These are phyloP conservation scores for Osmerus mordax DNA, from an alignment of 2,113 vertebrate species.

Conservation along the genomic window DNA sequence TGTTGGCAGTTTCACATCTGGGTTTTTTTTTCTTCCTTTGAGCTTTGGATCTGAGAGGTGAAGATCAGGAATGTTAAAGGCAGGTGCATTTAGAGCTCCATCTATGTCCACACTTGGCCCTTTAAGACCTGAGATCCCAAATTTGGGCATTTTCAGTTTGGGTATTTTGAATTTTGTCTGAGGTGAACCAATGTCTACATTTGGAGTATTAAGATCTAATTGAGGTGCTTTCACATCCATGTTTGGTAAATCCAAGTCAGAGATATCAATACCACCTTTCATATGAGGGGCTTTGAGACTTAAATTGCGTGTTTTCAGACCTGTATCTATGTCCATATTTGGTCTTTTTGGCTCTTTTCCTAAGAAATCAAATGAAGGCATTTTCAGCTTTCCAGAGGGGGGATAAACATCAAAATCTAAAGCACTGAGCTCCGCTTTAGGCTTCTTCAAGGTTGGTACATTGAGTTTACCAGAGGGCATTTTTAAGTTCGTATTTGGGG, in stretches of 20 bases:
- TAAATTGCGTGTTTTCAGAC: constrained; percentile 35
- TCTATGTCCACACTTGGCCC: constrained; percentile 17
- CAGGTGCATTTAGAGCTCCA: constrained; percentile 29
- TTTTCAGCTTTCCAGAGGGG: constrained; percentile 24
- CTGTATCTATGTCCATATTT: constrained; percentile 26
- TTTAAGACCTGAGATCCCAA: constrained; percentile 15
- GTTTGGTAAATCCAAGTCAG: constrained; percentile 46
- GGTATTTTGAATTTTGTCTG: constrained; percentile 25
- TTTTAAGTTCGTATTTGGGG: constrained; percentile 21
- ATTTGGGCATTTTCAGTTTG: constrained; percentile 33
- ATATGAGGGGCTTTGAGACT: constrained; percentile 52
- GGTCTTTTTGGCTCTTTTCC: constrained; percentile 43
- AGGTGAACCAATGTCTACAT: constrained; percentile 13
- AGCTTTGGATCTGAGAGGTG: constrained; percentile 40
- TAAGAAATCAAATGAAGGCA: constrained; percentile 49
- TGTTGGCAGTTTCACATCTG: constrained; percentile 42
- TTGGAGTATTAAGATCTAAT: constrained; percentile 2
- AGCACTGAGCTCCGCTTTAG: constrained; percentile 31
- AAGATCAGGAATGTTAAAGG: constrained; percentile 46
- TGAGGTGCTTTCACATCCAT: constrained; percentile 41
- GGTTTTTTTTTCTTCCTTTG: constrained; percentile 21
- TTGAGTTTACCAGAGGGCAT: constrained; percentile 46
- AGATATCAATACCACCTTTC: constrained; percentile 47
- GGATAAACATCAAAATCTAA: constrained; percentile 32
- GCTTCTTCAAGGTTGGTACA: constrained; percentile 41